phyloP scores from a whole-genome alignment of 2,113 vertebrate genomes.

The Polypterus senegalus region DNA sequence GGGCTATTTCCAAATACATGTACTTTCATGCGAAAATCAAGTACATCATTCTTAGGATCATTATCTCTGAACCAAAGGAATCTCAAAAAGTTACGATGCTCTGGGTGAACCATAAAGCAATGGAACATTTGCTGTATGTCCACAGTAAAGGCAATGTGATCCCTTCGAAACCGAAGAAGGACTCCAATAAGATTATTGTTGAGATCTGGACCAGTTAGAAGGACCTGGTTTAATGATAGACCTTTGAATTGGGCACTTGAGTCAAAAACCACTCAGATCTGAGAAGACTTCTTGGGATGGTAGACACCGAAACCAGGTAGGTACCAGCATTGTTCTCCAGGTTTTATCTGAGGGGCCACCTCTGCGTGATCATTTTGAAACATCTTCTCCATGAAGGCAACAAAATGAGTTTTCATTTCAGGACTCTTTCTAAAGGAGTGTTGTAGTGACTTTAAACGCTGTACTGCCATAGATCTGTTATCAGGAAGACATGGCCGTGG shows the following conservation, averaged over 20 bases:
- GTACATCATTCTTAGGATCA: constrained; percentile 1
- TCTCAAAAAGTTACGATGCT: not conserved
- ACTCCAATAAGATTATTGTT: constrained; percentile 7
- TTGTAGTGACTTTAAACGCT: not conserved
- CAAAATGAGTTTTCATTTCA: not conserved
- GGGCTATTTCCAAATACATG: not conserved
- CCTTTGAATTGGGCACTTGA: constrained; percentile 7
- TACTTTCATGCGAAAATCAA: constrained; percentile 2
- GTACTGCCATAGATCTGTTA: not conserved
- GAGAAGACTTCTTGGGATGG: not conserved
- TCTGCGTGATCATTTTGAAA: not conserved
- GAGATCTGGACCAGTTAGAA: constrained; percentile 10
- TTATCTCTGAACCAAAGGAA: constrained; percentile 5
- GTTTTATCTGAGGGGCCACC: not conserved
- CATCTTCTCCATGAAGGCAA: not conserved
- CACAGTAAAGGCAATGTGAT: not conserved
- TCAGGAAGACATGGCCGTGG: not conserved
- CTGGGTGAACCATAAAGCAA: constrained; percentile 1
- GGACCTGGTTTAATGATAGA: too few relatives aligned
- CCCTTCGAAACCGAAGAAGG: constrained; percentile 1
- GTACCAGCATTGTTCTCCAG: constrained; percentile 6
- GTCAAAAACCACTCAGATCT: constrained; percentile 13
- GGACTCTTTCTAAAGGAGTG: not conserved
- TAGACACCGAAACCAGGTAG: constrained; percentile 4
- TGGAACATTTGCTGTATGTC: constrained; percentile 6